Evolutionary conservation across 2,113 vertebrate species (phyloP), one percentile per base, ranked within the genome.

Genomic region (Trochalopteron elliotii): DNA sequence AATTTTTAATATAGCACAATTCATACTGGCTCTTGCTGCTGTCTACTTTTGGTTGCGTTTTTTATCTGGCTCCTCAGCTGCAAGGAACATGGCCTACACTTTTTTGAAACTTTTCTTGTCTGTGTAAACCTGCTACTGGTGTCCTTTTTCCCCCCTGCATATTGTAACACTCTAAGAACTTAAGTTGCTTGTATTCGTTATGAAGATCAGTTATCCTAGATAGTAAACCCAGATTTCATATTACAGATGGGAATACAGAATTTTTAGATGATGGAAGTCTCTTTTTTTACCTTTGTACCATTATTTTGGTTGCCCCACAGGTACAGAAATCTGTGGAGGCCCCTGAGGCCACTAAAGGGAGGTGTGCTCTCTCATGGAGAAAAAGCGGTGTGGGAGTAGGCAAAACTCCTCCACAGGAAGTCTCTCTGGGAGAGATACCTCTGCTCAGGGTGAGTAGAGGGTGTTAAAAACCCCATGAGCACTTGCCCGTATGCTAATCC

Each of bases 1-100:
- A 92, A 64, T 82, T 81, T 94, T 93, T 78, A 95, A 92, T 89
- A 76, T 60, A 84, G 69, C 61, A 45, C 31, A 56, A 84, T 72
- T 85, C 77, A 68, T 79, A 68, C 2, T 63, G 65, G 49, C 23
- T 82, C 82, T 89, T 83, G 67, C 23, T 94, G 74, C 35, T 87
- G 28, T 92, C 68, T 45, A 37, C 69, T 91, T 87, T 83, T 86
- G 30, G 11, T 10, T 78, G 21, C 12, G 4, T 7, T 31, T 67
- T 89, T 74, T 63, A 79, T 42, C 56, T 89, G 77, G n/a, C 10
- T 91, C 31, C 61, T 91, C 74, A 82, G 53, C 57, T 79, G 44
- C 65, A 91, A 64, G 30, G 57, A 92, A 82, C 2, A 2, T 49
- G 40, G 56, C 69, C 69, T 85, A 25, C 21, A 11, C 57, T 93